phyloP scores from a whole-genome alignment of 2,113 vertebrate genomes.

The Eleginops maclovinus region DNA sequence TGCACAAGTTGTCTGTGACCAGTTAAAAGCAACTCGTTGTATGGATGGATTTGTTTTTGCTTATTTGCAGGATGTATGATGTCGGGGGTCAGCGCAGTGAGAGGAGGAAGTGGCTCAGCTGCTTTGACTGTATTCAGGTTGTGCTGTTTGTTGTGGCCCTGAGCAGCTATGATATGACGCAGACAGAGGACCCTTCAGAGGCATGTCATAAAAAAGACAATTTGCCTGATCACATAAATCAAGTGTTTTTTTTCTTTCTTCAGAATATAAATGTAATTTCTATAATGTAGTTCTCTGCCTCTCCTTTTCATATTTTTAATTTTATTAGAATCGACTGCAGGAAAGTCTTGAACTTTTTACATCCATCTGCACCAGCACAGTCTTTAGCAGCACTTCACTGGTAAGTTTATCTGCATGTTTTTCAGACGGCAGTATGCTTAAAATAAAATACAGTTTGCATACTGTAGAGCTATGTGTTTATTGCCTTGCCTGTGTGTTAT shows the following conservation, averaged over 20 bases:
- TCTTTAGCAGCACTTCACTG: slow-evolving; percentile 74
- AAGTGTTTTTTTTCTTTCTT: background rate
- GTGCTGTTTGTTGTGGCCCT: slow-evolving; percentile 81
- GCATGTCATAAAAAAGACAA: slow-evolving; percentile 53
- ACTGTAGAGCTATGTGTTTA: background rate
- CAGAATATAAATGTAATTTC: background rate
- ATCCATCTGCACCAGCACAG: slow-evolving; percentile 72
- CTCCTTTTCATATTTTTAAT: background rate
- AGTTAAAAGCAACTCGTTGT: background rate
- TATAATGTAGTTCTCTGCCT: no score
- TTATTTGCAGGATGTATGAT: slow-evolving; percentile 79
- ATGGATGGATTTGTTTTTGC: background rate
- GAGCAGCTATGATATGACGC: slow-evolving; percentile 78
- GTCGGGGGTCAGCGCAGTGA: slow-evolving; percentile 79
- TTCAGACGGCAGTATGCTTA: background rate
- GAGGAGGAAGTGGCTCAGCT: slow-evolving; percentile 82
- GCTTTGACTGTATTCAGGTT: slow-evolving; percentile 79
- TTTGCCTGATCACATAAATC: background rate
- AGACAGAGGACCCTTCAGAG: slow-evolving; percentile 55
- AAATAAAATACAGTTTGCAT: background rate
- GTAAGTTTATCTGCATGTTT: slow-evolving; percentile 57
- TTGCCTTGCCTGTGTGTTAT: background rate
- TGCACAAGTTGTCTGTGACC: background rate
- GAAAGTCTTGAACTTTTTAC: slow-evolving; percentile 81
- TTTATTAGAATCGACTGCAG: slow-evolving; percentile 73